Percentiles rank a stretch among this genome's conserved stretches.
Conservation (phyloP, 2,113 vertebrate species). For the Protobothrops flavoviridis region DNA sequence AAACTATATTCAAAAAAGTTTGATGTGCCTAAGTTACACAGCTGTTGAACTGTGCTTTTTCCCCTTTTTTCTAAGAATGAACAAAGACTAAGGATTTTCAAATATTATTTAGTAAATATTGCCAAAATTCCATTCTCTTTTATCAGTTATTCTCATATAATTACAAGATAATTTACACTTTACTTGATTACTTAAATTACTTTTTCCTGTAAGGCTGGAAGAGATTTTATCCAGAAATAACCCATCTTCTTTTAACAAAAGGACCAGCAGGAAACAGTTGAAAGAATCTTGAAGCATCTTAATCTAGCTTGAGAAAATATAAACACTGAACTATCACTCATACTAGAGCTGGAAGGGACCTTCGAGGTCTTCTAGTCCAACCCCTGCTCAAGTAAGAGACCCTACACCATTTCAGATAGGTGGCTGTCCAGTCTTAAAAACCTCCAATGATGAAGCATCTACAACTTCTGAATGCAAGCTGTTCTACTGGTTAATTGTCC, state of each 20-base stretch:
- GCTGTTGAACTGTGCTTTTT: slow-evolving; percentile 3
- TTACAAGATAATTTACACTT: slow-evolving; percentile 25
- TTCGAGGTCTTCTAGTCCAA: too few relatives aligned
- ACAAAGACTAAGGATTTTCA: slow-evolving; percentile 42
- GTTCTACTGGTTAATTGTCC: too few relatives aligned
- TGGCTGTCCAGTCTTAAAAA: too few relatives aligned
- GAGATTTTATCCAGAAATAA: not conserved
- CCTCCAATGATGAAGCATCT: too few relatives aligned
- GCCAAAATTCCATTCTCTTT: not conserved
- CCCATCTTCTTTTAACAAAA: not conserved
- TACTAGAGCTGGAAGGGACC: too few relatives aligned
- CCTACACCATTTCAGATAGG: too few relatives aligned
- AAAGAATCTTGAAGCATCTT: not conserved
- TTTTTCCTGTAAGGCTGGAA: not conserved
- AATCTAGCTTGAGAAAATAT: not conserved
- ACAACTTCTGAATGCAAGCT: too few relatives aligned
- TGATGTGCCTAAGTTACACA: slow-evolving; percentile 45
- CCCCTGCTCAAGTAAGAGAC: too few relatives aligned
- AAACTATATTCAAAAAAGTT: slow-evolving; percentile 34
- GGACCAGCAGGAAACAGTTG: not conserved
- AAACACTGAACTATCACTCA: not conserved
- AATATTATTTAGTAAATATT: slow-evolving; percentile 17
- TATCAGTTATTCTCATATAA: slow-evolving; percentile 21
- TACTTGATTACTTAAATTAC: not conserved
- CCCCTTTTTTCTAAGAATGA: slow-evolving; percentile 48